These are phyloP conservation scores for Sebastes fasciatus DNA, from an alignment of 2,113 vertebrate species.

Conservation along the genomic window DNA sequence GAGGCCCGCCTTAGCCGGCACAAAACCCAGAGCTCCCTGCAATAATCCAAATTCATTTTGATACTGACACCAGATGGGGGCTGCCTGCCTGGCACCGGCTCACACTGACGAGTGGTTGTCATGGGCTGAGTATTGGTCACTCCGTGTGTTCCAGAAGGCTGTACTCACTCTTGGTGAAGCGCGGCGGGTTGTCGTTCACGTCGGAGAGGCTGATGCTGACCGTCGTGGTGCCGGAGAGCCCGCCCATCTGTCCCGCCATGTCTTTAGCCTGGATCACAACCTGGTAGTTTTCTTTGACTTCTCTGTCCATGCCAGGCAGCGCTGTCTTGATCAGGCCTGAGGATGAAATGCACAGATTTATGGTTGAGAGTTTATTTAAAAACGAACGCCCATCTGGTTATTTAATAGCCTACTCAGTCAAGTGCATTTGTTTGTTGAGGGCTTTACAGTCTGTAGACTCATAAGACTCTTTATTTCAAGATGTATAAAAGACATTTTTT, in stretches of 20 bases:
- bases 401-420: background rate
- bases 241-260: conserved; percentile 98
- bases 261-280: conserved; percentile 98
- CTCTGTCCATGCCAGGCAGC: conserved; percentile 94
- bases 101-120: conserved; percentile 39
- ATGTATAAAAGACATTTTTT: background rate
- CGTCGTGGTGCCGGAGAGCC: conserved; percentile 93
- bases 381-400: background rate
- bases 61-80: conserved; percentile 79
- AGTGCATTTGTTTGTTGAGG: background rate
- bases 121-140: conserved; percentile 40
- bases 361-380: background rate
- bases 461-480: background rate
- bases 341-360: background rate
- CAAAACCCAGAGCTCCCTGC: conserved; percentile 48
- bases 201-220: conserved; percentile 95
- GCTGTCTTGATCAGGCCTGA: conserved; percentile 95
- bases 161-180: conserved; percentile 92
- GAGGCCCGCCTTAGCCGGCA: conserved; percentile 46
- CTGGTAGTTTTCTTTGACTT: conserved; percentile 93
- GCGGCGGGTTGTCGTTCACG: conserved; percentile 95
- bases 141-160: conserved; percentile 46
- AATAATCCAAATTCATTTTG: conserved; percentile 75
- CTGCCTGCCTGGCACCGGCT: conserved; percentile 50
- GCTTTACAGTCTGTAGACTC: background rate